Conservation (phyloP, 2,113 vertebrate genomes). For the Alces alces region DNA sequence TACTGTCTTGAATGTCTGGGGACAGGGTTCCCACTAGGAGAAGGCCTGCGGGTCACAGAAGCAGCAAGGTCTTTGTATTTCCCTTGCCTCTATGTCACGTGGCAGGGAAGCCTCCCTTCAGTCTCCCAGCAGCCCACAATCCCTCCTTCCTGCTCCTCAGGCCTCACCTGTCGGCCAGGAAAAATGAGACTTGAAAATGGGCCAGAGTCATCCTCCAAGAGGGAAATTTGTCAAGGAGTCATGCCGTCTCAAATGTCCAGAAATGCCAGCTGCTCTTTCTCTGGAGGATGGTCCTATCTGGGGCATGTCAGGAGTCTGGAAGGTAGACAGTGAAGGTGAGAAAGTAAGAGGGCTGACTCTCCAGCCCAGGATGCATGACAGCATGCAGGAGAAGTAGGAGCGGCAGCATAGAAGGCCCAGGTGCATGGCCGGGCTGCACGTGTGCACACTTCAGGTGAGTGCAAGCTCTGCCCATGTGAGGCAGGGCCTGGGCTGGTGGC, state of each 20-base stretch:
- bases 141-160: background rate
- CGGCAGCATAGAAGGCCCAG: accelerated
- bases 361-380: background rate
- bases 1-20: background rate
- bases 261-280: background rate
- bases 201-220: background rate
- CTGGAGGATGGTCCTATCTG: background rate
- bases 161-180: background rate
- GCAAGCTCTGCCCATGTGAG: accelerated
- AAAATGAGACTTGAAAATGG: background rate
- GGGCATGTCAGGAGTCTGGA: background rate
- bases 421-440: accelerated
- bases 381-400: too few relatives aligned
- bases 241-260: background rate
- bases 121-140: background rate
- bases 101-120: background rate
- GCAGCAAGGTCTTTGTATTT: too few relatives aligned
- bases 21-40: background rate
- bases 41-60: background rate
- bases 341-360: background rate
- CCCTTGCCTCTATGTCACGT: background rate
- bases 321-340: background rate
- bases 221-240: background rate
- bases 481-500: background rate
- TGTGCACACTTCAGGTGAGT: too few relatives aligned